These are phyloP conservation scores for Bovichtus variegatus DNA, from an alignment of 2,797 vertebrate species.

Conservation along the genomic window DNA sequence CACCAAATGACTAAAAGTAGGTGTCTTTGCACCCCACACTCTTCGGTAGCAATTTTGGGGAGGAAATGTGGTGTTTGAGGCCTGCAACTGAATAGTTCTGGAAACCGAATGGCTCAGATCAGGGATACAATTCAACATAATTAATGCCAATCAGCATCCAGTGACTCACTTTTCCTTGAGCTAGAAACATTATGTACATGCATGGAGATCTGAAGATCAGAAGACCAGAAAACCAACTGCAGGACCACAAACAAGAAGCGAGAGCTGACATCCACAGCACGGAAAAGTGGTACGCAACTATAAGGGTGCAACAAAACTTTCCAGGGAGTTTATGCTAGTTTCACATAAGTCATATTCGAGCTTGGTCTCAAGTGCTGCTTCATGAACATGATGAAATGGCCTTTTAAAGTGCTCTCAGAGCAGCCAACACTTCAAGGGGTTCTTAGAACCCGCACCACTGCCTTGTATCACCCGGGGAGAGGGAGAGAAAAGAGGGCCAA, in stretches of 20 bases:
- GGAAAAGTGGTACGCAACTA: conserved; percentile 55
- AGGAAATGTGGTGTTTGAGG: conserved; percentile 51
- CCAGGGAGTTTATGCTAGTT: conserved; percentile 78
- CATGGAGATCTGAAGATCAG: conserved; percentile 41
- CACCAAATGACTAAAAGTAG: conserved; percentile 46
- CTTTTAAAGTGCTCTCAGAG: conserved; percentile 85
- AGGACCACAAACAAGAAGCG: conserved; percentile 49
- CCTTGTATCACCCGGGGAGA: conserved; percentile 81
- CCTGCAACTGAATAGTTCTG: conserved; percentile 39
- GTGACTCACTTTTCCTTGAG: conserved; percentile 55
- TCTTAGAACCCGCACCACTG: conserved; percentile 84
- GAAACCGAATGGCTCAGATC: conserved; percentile 46
- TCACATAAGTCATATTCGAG: conserved; percentile 81
- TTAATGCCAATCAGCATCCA: conserved; percentile 45
- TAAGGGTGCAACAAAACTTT: conserved; percentile 76
- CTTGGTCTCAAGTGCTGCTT: conserved; percentile 77
- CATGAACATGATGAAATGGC: conserved; percentile 84
- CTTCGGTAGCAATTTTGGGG: conserved; percentile 38
- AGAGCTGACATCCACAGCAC: conserved; percentile 29
- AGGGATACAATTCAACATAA: conserved; percentile 50
- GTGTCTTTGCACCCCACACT: conserved; percentile 35
- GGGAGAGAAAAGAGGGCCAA: conserved; percentile 72
- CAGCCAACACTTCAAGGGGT: conserved; percentile 86
- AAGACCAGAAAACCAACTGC: conserved; percentile 5
- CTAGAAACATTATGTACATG: conserved; percentile 38